Base-by-base conservation (phyloP, 2,888 invertebrate genomes). In the Agapetus fuscipes region DNA sequence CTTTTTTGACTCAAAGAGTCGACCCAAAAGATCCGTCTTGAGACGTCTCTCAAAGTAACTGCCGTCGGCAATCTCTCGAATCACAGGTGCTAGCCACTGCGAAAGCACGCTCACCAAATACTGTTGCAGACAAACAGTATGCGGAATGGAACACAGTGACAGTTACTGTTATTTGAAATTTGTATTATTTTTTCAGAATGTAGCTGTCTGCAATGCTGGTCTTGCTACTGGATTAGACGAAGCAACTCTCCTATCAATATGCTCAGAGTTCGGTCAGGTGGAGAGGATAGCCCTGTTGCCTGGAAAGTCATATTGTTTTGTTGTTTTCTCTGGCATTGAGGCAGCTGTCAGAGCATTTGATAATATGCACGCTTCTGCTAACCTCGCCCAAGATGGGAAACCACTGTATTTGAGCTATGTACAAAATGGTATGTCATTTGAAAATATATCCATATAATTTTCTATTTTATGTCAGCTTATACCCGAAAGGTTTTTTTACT, bases 151-250 rank as follows among this genome's bases (percentile, higher is more conserved):
- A n/a, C n/a, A n/a, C n/a, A n/a, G n/a, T n/a, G n/a, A n/a, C n/a
- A n/a, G n/a, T n/a, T n/a, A n/a, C n/a, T n/a, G n/a, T n/a, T n/a
- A n/a, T n/a, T n/a, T n/a, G n/a, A n/a, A n/a, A n/a, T n/a, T n/a
- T 29, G 12, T 7, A 9, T 16, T 27, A 11, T 10, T 14, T 6
- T 73, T 72, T 45, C 57, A 87, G 87, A 71, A 75, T 55, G 51
- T 89, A 30, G 74, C 80, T 29, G 63, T 94, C n/a, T 85, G 87
- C 51, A 94, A 94, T 64, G 84, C 81, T 16, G 94, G 94, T 1
- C 72, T 91, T 43, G 83, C 82, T 2, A 88, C 84, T 49, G 87
- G 88, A 3, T 64, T 89, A 14, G 68, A 74, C 3, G 77, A 82
- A 56, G 78, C 80, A 53, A 56, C 63, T 31, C 54, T 93, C 7